These are phyloP conservation scores for Sialis lutaria DNA, from an alignment of 2,888 invertebrate genomes.

Conservation along the genomic window DNA sequence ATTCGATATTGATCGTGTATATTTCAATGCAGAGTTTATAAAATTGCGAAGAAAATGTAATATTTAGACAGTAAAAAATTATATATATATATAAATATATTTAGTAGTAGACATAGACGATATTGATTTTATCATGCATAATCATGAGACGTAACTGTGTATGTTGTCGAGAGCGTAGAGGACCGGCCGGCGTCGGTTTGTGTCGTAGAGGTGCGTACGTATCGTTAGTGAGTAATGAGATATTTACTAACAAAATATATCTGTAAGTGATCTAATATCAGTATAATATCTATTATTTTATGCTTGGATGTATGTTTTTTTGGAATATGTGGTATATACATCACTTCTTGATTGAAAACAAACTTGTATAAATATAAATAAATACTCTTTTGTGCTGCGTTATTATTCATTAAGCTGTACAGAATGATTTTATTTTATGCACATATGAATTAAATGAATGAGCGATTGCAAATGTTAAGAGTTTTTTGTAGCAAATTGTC, in stretches of 20 bases:
- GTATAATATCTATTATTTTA: slow-evolving; percentile 1
- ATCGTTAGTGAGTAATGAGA: neutral
- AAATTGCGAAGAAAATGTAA: slow-evolving; percentile 7
- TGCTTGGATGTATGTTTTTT: slow-evolving; percentile 2
- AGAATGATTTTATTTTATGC: neutral
- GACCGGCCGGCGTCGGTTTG: neutral
- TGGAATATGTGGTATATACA: slow-evolving; percentile 2
- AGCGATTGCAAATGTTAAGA: slow-evolving; percentile 1
- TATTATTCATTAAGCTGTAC: neutral
- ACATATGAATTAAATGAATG: neutral
- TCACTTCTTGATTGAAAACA: slow-evolving; percentile 2
- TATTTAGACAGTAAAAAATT: slow-evolving; percentile 5
- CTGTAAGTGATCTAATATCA: slow-evolving; percentile 1
- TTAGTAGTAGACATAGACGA: neutral
- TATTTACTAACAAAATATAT: slow-evolving; percentile 1
- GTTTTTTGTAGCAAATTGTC: neutral
- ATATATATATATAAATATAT: neutral
- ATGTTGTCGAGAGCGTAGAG: neutral
- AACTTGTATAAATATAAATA: slow-evolving; percentile 2
- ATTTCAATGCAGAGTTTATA: slow-evolving; percentile 10
- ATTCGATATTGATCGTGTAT: slow-evolving; percentile 9
- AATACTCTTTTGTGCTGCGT: neutral
- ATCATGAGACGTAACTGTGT: neutral
- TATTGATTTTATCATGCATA: slow-evolving; percentile 1
- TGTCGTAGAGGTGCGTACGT: neutral